Conservation (phyloP, 2,113 vertebrate species). For the Poeciliopsis prolifica region DNA sequence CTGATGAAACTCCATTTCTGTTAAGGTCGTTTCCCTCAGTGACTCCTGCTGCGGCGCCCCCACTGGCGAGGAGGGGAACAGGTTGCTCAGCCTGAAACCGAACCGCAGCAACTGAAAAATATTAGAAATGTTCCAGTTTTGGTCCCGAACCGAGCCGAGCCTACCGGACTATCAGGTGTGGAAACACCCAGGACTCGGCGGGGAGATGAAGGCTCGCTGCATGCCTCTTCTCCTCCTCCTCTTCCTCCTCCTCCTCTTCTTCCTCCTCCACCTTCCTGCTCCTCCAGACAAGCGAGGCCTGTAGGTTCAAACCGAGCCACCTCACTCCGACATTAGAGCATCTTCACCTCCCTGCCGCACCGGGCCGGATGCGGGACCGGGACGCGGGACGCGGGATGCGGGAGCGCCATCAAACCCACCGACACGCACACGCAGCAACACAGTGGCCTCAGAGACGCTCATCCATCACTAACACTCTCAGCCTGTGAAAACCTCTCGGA, state of each 20-base stretch:
- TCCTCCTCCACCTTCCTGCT: conserved; percentile 73
- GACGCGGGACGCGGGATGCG: conserved; percentile 19
- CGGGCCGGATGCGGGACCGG: conserved; percentile 42
- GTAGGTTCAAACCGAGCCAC: conserved; percentile 45
- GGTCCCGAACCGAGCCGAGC: no score
- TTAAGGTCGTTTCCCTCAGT: no score
- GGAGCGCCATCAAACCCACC: conserved; percentile 26
- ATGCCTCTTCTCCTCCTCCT: conserved; percentile 70
- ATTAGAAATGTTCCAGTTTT: no score
- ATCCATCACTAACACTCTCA: conserved; percentile 23
- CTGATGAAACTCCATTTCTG: no score
- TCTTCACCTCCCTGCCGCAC: conserved; percentile 65
- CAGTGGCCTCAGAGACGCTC: conserved; percentile 41
- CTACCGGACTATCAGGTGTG: no score
- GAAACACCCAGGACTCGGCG: conserved; percentile 5
- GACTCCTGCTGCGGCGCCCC: no score
- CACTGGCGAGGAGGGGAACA: no score
- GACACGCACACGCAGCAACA: not conserved
- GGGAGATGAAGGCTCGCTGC: conserved; percentile 56
- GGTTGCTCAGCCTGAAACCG: no score
- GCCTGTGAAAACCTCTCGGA: conserved; percentile 26
- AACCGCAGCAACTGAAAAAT: no score
- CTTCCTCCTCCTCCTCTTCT: conserved; percentile 58
- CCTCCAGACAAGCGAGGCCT: conserved; percentile 72
- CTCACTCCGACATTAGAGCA: conserved; percentile 76